phyloP scores from a whole-genome alignment of 2,888 invertebrate genomes.

The Eilema caniola region DNA sequence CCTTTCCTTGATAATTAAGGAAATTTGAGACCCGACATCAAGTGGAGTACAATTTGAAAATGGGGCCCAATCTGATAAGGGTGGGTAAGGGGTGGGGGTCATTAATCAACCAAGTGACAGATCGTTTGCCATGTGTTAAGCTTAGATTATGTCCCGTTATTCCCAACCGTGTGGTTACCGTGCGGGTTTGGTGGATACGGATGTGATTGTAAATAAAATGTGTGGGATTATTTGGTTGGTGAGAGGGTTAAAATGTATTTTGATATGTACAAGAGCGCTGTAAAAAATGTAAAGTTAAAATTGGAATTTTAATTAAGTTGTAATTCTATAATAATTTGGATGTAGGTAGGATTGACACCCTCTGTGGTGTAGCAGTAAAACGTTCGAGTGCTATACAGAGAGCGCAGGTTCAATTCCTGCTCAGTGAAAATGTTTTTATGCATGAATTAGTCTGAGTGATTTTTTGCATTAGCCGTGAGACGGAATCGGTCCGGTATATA shows the following conservation, averaged over 20 bases:
- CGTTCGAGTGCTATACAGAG: too few species aligned
- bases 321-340: too few species aligned
- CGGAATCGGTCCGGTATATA: too few species aligned
- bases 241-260: background rate
- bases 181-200: conserved; percentile 26
- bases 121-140: conserved; percentile 62
- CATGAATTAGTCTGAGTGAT: too few species aligned
- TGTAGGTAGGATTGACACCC: too few species aligned
- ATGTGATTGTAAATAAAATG: conserved; percentile 15
- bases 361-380: too few species aligned
- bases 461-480: too few species aligned
- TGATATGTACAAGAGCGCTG: background rate
- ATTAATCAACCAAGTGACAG: conserved; percentile 80
- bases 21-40: conserved; percentile 80
- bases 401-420: too few species aligned
- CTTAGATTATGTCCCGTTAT: conserved; percentile 69
- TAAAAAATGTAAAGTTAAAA: background rate
- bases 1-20: conserved; percentile 76
- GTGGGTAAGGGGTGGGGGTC: conserved; percentile 54
- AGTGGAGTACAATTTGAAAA: conserved; percentile 47
- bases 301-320: background rate
- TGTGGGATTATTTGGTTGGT: conserved; percentile 12
- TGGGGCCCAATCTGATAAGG: conserved; percentile 60
- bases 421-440: too few species aligned
- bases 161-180: conserved; percentile 64